phyloP scores from a whole-genome alignment of 2,797 vertebrate species.

The Podarcis siculus region DNA sequence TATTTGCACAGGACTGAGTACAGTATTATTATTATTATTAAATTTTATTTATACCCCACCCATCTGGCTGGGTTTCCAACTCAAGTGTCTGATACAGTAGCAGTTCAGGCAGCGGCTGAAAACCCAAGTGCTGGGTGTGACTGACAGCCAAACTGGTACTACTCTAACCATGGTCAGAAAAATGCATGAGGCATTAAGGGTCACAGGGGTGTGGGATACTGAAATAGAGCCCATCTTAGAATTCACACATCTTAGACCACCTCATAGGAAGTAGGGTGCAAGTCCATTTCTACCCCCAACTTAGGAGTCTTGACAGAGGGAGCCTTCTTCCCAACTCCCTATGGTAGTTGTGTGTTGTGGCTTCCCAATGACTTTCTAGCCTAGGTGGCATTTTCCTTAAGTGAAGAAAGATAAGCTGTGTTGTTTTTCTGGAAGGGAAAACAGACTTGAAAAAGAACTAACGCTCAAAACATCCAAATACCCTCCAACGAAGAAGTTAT shows the following conservation, averaged over 20 bases:
- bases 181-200: background rate
- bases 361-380: background rate
- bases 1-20: background rate
- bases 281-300: background rate
- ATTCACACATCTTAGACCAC: background rate
- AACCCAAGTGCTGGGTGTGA: background rate
- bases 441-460: background rate
- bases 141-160: background rate
- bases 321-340: background rate
- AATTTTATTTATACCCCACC: too few species aligned
- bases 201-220: background rate
- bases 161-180: background rate
- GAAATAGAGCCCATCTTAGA: background rate
- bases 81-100: background rate
- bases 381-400: background rate
- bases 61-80: too few species aligned
- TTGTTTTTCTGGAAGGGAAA: background rate
- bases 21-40: too few species aligned
- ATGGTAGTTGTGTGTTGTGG: background rate
- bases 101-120: background rate
- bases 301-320: background rate
- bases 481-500: background rate
- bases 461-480: background rate
- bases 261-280: background rate
- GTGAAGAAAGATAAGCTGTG: background rate